Percentiles rank a stretch among this genome's conserved stretches.
phyloP scores from a whole-genome alignment of 2,113 vertebrate species.

The Protobothrops mucrosquamatus region DNA sequence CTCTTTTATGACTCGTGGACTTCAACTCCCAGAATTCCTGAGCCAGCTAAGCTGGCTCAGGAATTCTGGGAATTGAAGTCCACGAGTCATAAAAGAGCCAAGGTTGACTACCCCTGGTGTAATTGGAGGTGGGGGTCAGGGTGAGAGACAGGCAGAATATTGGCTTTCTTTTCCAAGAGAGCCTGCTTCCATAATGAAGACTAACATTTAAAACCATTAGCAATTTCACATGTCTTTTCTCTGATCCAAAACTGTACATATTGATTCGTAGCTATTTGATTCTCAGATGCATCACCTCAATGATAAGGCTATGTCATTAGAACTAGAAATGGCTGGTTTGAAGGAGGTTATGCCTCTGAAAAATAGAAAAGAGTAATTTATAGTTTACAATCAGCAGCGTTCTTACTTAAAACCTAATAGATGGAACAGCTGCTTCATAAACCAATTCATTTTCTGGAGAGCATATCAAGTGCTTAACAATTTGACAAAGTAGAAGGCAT shows the following conservation, averaged over 20 bases:
- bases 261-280: conserved; percentile 8
- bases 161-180: neutral
- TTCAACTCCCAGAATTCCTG: too few relatives aligned
- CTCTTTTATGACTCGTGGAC: too few relatives aligned
- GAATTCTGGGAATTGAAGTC: too few relatives aligned
- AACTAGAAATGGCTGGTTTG: conserved; percentile 58
- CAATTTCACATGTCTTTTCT: conserved; percentile 27
- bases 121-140: neutral
- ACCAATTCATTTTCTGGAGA: conserved; percentile 71
- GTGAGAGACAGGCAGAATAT: neutral
- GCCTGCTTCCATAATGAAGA: conserved; percentile 21
- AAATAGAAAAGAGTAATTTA: conserved; percentile 59
- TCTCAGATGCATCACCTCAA: conserved; percentile 40
- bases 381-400: conserved; percentile 60
- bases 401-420: conserved; percentile 57
- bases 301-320: conserved; percentile 30
- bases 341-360: conserved; percentile 62
- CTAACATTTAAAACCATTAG: conserved; percentile 21
- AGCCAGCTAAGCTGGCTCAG: too few relatives aligned
- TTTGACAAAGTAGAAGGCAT: conserved; percentile 41
- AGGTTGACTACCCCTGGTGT: neutral
- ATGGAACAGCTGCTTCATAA: conserved; percentile 65
- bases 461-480: conserved; percentile 46
- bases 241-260: conserved; percentile 18
- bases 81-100: too few relatives aligned